phyloP scores from a whole-genome alignment of 1,140 invertebrate genomes.

The Melipona quadrifasciata region DNA sequence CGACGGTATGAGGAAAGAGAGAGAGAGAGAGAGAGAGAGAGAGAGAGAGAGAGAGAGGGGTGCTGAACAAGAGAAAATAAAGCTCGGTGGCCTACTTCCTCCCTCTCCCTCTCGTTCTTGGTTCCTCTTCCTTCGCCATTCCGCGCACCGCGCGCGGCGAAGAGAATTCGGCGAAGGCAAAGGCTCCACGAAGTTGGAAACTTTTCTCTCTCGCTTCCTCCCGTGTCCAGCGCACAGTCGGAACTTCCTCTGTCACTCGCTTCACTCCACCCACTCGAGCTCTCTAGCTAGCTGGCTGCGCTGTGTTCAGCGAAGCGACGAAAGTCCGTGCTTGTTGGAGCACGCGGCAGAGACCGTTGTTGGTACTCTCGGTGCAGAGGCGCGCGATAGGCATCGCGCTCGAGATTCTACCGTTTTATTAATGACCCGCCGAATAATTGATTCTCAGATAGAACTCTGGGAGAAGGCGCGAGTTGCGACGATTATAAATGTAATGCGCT shows the following conservation, averaged over 20 bases:
- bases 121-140: neutral
- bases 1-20: slow-evolving; percentile 27
- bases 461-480: slow-evolving; percentile 15
- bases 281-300: neutral
- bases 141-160: neutral
- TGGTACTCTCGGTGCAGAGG: slow-evolving; percentile 3
- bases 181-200: slow-evolving; percentile 51
- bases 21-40: neutral
- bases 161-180: slow-evolving; percentile 46
- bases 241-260: neutral
- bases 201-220: slow-evolving; percentile 2
- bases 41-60: neutral
- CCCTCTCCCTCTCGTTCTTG: neutral
- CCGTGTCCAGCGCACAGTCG: neutral
- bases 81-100: slow-evolving; percentile 64
- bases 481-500: slow-evolving; percentile 40
- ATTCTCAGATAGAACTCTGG: slow-evolving; percentile 22
- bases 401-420: slow-evolving; percentile 56
- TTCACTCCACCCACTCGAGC: neutral
- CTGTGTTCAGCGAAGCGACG: slow-evolving; percentile 21
- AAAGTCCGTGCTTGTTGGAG: slow-evolving; percentile 42
- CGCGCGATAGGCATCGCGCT: slow-evolving; percentile 50
- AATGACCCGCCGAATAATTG: slow-evolving; percentile 62
- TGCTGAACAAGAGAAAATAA: slow-evolving; percentile 61
- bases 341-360: neutral